phyloP scores from a whole-genome alignment of 1,140 invertebrate genomes.

The Olivierus martensii region DNA sequence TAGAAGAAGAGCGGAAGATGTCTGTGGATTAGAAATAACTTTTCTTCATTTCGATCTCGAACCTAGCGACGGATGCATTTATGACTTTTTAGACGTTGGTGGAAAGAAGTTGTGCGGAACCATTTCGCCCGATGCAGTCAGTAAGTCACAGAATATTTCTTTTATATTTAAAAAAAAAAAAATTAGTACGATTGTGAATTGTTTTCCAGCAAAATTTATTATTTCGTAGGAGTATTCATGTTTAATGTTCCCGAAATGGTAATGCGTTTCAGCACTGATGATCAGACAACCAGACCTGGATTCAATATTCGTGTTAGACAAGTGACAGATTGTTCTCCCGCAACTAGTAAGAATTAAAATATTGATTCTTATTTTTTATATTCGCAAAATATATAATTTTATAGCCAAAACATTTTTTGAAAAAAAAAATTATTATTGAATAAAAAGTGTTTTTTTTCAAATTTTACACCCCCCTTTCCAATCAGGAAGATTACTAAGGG shows the following conservation, averaged over 20 bases:
- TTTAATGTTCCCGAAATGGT: slow-evolving; percentile 4
- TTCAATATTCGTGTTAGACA: slow-evolving; percentile 4
- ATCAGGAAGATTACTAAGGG: no score
- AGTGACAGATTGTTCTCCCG: neutral
- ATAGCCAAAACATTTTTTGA: no score
- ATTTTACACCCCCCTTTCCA: no score
- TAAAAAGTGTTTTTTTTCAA: no score
- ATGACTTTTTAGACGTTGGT: slow-evolving; percentile 22
- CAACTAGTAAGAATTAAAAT: no score
- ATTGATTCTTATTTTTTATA: no score
- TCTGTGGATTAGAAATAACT: slow-evolving; percentile 22
- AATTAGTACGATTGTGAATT: no score
- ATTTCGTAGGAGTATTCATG: slow-evolving; percentile 3
- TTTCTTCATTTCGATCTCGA: slow-evolving; percentile 23
- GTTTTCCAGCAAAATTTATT: no score
- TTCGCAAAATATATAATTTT: no score
- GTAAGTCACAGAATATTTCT: slow-evolving; percentile 8
- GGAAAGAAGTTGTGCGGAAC: slow-evolving; percentile 19
- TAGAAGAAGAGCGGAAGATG: neutral
- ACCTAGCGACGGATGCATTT: slow-evolving; percentile 20
- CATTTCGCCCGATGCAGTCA: slow-evolving; percentile 8
- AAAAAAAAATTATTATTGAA: no score
- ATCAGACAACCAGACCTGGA: slow-evolving; percentile 3
- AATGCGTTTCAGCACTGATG: slow-evolving; percentile 4
- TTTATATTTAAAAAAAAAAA: no score